Evolutionary conservation across 2,888 invertebrate genomes (phyloP), one percentile per base, ranked within the genome.

Genomic region (Microchrysa polita): DNA sequence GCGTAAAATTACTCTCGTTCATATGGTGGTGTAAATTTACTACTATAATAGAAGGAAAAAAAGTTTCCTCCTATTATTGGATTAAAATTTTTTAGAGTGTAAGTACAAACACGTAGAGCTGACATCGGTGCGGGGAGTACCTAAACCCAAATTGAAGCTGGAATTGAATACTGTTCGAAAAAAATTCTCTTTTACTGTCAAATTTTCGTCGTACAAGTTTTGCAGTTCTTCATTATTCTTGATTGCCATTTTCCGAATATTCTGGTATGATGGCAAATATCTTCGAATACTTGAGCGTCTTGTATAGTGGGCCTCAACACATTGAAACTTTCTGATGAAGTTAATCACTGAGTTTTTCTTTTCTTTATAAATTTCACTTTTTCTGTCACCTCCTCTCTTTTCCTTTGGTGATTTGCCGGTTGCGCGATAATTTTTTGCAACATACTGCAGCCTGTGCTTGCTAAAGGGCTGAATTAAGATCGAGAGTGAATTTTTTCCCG

Each of bases 121-220:
- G 9, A 52, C 52, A 52, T 52, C 52, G 5, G 52, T 52, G 52
- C 52, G 1, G 12, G 52, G 1, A 52, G 12, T 52, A 5, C 52
- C 52, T 5, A 52, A 52, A 5, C 52, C 52, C 12, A 52, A 52
- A 52, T 52, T 52, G 52, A 52, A 52, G 16, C 52, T 10, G 12
- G 52, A 52, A 52, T 52, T 52, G 52, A 52, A 52, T 52, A 52
- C 52, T 52, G 52, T 52, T 14, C 52, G 52, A 52, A 52, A 52
- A 14, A 52, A 52, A 52, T 0, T 10, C 52, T 52, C 52, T 10
- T 52, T 52, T 14, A 9, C 12, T 52, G 52, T 14, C 52, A 52
- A 52, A 52, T 52, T 34, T 34, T n/a, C n/a, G n/a, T n/a, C n/a
- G n/a, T n/a, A n/a, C n/a, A n/a, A n/a, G n/a, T n/a, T 52, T 52